Base-by-base conservation (phyloP, 2,113 vertebrate species). In the Etheostoma spectabile region DNA sequence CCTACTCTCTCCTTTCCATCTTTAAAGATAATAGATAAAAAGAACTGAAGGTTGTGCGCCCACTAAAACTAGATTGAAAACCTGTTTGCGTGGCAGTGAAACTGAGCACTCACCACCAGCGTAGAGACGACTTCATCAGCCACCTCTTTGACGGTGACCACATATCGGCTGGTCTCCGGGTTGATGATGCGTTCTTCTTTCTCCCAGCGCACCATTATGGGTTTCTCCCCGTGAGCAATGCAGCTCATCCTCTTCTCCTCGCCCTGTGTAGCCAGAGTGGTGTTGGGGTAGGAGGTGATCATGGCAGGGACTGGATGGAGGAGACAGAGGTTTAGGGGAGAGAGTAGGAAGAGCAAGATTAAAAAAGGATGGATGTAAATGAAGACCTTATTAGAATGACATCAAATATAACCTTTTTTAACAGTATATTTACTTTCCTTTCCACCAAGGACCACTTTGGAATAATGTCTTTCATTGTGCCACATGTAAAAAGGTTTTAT, bases 161-260 rank as follows among this genome's bases (percentile, higher is more conserved):
- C 95, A 65, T 99, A 99, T 19, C 98, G 96, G 83, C 97, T 99
- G 95, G 97, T 99, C 89, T 99, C 98, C 0, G 97, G 98, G 93
- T 99, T 99, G 76, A 99, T 99, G 93, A 99, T 99, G 49, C 97
- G 91, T 64, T 99, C 98, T 73, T 99, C 98, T 82, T 99, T 99
- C 92, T 99, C 98, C 98, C 98, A 99, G 92, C 98, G 98, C 61
- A 99, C 98, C 64, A 99, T 99, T 90, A 99, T 99, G 93, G 98
- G 98, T 83, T 98, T 99, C 93, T 99, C 98, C 0, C 98, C 98
- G 0, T 99, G 98, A 5, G 98, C 98, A 0, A 96, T 97, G 89
- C 98, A 99, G 90, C 97, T 99, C 97, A 99, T 97, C 82, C 95
- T 97, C 78, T 99, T 99, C 94, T 98, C 98, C 45, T 99, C 97